Conservation (phyloP, 2,888 invertebrate species). For the Drosophila greeni region DNA sequence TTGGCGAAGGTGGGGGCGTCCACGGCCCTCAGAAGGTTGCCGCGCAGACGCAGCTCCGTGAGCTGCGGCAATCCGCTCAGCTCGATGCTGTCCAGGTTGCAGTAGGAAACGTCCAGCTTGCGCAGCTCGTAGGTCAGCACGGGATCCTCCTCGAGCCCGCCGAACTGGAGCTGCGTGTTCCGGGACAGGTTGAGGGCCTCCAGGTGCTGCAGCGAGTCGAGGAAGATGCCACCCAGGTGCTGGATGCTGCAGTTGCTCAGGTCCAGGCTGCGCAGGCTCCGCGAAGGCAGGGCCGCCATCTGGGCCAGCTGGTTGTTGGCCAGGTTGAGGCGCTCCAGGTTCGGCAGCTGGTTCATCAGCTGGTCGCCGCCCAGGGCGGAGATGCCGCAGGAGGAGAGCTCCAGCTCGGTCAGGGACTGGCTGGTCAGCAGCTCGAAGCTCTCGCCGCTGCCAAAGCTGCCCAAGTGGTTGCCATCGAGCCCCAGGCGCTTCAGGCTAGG, state of each 20-base stretch:
- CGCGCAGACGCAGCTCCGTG: conserved; percentile 81
- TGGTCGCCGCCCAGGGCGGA: conserved; percentile 79
- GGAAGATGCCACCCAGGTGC: conserved; percentile 80
- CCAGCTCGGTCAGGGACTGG: conserved; percentile 81
- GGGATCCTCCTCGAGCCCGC: conserved; percentile 73
- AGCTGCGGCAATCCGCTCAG: conserved; percentile 83
- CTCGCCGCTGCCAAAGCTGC: conserved; percentile 80
- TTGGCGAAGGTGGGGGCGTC: conserved; percentile 81
- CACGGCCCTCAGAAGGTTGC: conserved; percentile 83
- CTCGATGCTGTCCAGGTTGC: conserved; percentile 82
- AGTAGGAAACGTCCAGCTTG: conserved; percentile 82
- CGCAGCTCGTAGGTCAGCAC: conserved; percentile 81
- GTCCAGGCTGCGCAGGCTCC: conserved; percentile 81
- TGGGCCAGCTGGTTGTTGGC: conserved; percentile 80
- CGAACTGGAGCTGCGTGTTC: conserved; percentile 81
- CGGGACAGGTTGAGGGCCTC: conserved; percentile 82
- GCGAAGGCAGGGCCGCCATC: conserved; percentile 80
- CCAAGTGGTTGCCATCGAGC: conserved; percentile 83
- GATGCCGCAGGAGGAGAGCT: conserved; percentile 83
- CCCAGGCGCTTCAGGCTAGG: conserved; percentile 81
- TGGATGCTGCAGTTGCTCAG: conserved; percentile 82
- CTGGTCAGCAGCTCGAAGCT: conserved; percentile 81
- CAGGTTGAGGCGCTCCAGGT: conserved; percentile 81
- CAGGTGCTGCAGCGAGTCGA: conserved; percentile 82
- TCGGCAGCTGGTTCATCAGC: conserved; percentile 79